Percentiles rank a stretch among this genome's conserved stretches.
Evolutionary conservation across 1,140 invertebrate genomes (phyloP).

Genomic region (Drosophila micromelanica): DNA sequence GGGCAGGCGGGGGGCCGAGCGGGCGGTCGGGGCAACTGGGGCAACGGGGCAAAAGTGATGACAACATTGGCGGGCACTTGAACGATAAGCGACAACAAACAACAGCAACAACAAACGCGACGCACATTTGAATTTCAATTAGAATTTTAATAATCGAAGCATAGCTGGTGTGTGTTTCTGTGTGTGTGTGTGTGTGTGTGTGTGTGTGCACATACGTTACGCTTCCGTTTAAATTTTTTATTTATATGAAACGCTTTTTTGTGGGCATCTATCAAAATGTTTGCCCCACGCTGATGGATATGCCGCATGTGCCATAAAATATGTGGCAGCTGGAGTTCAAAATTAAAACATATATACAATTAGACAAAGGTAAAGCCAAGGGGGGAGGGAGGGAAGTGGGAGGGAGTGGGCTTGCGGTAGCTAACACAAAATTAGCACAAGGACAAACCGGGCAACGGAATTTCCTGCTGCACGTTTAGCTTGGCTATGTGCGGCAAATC

Average conservation of each 20-base stretch:
- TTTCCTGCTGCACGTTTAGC: constrained; percentile 4
- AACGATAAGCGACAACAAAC: constrained; percentile 71
- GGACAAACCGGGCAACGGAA: constrained; percentile 39
- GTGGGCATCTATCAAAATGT: constrained; percentile 72
- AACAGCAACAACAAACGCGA: constrained; percentile 30
- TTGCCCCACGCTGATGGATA: constrained; percentile 61
- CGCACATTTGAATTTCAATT: constrained; percentile 82
- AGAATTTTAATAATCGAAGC: constrained; percentile 82
- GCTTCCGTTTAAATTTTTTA: constrained; percentile 63
- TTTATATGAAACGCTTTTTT: constrained; percentile 59
- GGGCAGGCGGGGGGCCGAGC: constrained; percentile 6
- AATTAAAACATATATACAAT: constrained; percentile 79
- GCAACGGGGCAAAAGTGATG: constrained; percentile 42
- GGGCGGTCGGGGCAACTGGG: constrained; percentile 9
- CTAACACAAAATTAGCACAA: constrained; percentile 68
- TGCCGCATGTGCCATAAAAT: constrained; percentile 24
- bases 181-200: constrained; percentile 15
- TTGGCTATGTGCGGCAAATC: constrained; percentile 30
- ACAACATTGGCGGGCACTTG: constrained; percentile 53
- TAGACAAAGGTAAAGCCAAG: constrained; percentile 26
- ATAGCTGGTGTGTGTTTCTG: constrained; percentile 19
- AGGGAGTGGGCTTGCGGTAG: background rate
- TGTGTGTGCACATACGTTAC: background rate
- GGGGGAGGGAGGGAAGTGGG: background rate
- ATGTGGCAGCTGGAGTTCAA: constrained; percentile 22